phyloP scores from a whole-genome alignment of 1,140 invertebrate genomes.

The Antheraea mylitta region DNA sequence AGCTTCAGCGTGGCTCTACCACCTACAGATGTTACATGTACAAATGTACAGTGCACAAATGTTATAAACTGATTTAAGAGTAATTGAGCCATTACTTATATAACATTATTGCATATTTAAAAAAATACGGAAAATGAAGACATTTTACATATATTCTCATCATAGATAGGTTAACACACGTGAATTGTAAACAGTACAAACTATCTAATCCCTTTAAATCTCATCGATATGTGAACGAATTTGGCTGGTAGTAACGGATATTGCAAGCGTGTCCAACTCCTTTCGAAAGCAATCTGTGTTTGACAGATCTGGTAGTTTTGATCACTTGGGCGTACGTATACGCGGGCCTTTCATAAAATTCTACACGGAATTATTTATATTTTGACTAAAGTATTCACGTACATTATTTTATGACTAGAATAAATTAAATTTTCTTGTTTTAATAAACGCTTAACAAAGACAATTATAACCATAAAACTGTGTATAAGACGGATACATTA shows the following conservation, averaged over 20 bases:
- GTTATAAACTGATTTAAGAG: too few relatives aligned
- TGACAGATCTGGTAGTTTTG: slow-evolving; percentile 55
- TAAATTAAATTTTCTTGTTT: too few relatives aligned
- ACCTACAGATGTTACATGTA: too few relatives aligned
- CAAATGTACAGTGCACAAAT: too few relatives aligned
- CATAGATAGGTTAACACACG: neutral
- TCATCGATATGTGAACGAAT: slow-evolving; percentile 20
- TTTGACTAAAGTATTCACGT: neutral
- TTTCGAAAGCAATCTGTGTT: slow-evolving; percentile 54
- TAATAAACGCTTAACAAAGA: too few relatives aligned
- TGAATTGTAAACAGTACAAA: neutral
- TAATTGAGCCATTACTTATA: too few relatives aligned
- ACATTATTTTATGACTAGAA: too few relatives aligned
- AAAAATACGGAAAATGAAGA: neutral
- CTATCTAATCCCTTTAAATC: neutral
- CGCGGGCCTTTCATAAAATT: slow-evolving; percentile 32
- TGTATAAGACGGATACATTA: too few relatives aligned
- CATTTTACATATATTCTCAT: neutral
- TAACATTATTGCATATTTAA: neutral
- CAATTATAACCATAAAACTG: neutral
- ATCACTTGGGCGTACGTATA: slow-evolving; percentile 43
- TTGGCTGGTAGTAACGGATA: slow-evolving; percentile 39
- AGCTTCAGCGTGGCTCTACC: too few relatives aligned
- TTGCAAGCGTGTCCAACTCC: slow-evolving; percentile 38
- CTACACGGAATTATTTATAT: slow-evolving; percentile 12